Evolutionary conservation across 2,113 vertebrate species (phyloP).

Genomic region (Platysternon megacephalum): DNA sequence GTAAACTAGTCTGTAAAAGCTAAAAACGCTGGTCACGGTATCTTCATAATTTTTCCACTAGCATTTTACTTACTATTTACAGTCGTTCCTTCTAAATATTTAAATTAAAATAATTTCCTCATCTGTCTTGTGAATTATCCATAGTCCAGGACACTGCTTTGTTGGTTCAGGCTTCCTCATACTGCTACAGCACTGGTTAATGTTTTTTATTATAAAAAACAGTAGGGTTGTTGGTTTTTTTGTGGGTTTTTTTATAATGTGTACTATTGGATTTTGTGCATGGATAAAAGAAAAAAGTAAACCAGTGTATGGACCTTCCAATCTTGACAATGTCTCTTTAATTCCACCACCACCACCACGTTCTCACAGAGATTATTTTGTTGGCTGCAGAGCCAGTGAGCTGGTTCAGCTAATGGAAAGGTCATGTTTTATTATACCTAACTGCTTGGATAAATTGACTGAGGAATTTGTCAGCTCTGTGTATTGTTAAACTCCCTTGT

Average conservation of each 20-base stretch:
- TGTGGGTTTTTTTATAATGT: constrained; percentile 6
- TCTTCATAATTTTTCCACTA: neutral
- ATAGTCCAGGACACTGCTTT: neutral
- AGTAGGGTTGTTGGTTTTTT: neutral
- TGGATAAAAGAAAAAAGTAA: neutral
- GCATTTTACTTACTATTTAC: neutral
- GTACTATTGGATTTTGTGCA: neutral
- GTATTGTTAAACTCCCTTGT: fast-evolving
- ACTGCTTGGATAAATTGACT: neutral
- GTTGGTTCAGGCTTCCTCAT: neutral
- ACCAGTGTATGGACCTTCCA: neutral
- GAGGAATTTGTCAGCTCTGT: neutral
- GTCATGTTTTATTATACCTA: neutral
- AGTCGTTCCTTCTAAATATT: neutral
- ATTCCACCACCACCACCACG: neutral
- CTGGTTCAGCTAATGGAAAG: neutral
- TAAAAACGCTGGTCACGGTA: neutral
- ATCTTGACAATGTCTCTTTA: neutral
- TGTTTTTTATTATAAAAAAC: neutral
- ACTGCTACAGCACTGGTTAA: neutral
- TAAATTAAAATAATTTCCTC: neutral
- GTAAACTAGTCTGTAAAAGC: neutral
- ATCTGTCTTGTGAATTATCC: neutral
- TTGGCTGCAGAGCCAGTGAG: neutral
- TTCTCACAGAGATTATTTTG: neutral